phyloP scores from a whole-genome alignment of 2,888 invertebrate species.

The Elgonia sp. region DNA sequence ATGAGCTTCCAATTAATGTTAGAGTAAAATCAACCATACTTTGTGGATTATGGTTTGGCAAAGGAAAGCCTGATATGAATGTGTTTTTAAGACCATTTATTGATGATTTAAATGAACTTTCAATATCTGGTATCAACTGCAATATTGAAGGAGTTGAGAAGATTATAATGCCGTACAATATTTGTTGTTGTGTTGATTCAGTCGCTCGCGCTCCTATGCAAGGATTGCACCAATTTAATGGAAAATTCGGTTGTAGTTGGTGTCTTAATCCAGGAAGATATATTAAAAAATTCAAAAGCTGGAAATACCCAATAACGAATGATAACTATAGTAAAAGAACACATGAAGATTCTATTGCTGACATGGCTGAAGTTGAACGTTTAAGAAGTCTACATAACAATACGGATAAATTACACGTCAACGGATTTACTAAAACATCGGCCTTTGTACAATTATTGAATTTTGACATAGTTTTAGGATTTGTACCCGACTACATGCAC shows the following conservation, averaged over 20 bases:
- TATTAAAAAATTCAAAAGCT: too few relatives aligned
- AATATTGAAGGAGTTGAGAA: constrained; percentile 21
- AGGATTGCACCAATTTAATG: constrained; percentile 13
- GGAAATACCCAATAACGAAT: too few relatives aligned
- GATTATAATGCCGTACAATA: neutral
- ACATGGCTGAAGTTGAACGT: too few relatives aligned
- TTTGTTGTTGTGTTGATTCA: constrained; percentile 45
- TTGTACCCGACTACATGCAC: too few relatives aligned
- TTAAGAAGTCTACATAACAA: too few relatives aligned
- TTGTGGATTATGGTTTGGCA: constrained; percentile 25
- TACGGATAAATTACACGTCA: too few relatives aligned
- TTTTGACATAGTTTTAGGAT: too few relatives aligned
- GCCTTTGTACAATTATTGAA: too few relatives aligned
- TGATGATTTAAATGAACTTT: constrained; percentile 29
- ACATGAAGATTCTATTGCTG: too few relatives aligned
- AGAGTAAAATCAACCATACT: constrained; percentile 32
- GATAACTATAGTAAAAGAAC: too few relatives aligned
- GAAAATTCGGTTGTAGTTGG: constrained; percentile 27
- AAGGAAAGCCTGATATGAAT: constrained; percentile 39
- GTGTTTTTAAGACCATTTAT: constrained; percentile 44
- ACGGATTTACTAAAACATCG: too few relatives aligned
- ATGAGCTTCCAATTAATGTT: constrained; percentile 35
- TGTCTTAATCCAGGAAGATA: constrained; percentile 8
- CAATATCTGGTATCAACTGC: constrained; percentile 20
- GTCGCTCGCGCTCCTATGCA: constrained; percentile 17